phyloP scores from a whole-genome alignment of 2,888 invertebrate genomes.

The Acrobasis consociella region DNA sequence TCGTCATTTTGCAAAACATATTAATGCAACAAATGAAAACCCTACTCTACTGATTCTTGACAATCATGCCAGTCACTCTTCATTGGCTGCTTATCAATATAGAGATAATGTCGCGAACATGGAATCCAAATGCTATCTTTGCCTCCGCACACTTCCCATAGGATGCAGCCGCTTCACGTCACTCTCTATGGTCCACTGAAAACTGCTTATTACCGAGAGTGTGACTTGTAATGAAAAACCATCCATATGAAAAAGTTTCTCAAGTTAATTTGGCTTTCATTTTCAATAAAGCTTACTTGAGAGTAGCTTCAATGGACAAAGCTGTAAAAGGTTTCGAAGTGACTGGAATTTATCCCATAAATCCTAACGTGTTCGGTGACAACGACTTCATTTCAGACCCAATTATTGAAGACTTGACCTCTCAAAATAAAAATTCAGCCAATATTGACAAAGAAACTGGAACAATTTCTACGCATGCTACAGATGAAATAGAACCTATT shows the following conservation, averaged over 20 bases:
- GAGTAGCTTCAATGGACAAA: constrained; percentile 37
- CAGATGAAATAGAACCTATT: constrained; percentile 19
- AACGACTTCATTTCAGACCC: constrained; percentile 21
- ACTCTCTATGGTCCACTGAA: constrained; percentile 34
- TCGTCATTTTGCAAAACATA: constrained; percentile 17
- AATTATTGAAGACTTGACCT: too few relatives aligned
- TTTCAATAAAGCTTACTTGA: constrained; percentile 26
- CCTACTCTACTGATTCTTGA: constrained; percentile 23
- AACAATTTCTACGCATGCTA: too few relatives aligned
- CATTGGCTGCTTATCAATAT: constrained; percentile 14
- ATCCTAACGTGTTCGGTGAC: constrained; percentile 38
- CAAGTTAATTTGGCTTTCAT: constrained; percentile 29
- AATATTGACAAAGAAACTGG: too few relatives aligned
- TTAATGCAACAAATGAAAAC: constrained; percentile 11
- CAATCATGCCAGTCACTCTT: constrained; percentile 26
- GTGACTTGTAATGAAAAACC: constrained; percentile 38
- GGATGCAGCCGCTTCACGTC: constrained; percentile 41
- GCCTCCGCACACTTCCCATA: constrained; percentile 40
- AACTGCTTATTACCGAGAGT: constrained; percentile 37
- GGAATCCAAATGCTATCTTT: constrained; percentile 34
- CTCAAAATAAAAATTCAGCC: too few relatives aligned
- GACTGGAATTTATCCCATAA: constrained; percentile 38
- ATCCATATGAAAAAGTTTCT: constrained; percentile 32
- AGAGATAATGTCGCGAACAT: constrained; percentile 15
- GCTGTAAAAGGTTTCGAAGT: constrained; percentile 36